Percentiles rank a stretch among this genome's conserved stretches.
Conservation (phyloP, 2,113 vertebrate species). For the Rhea pennata region DNA sequence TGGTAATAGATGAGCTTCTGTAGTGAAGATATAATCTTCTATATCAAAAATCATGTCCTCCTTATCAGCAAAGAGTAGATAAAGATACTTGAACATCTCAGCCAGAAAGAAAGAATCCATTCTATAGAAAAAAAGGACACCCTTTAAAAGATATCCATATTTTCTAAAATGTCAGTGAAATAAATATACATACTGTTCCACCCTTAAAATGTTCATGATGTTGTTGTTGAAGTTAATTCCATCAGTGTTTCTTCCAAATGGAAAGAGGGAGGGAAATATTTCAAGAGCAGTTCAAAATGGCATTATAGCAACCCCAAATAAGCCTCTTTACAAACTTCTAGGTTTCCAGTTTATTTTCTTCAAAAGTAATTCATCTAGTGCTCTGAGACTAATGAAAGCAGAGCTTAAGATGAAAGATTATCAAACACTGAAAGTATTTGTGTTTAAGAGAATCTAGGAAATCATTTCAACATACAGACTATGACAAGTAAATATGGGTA, state of each 20-base stretch:
- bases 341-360: neutral
- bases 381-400: neutral
- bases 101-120: slow-evolving; percentile 99
- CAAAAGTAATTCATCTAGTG: neutral
- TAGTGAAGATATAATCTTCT: slow-evolving; percentile 97
- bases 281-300: neutral
- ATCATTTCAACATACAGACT: neutral
- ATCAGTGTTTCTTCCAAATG: neutral
- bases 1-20: slow-evolving; percentile 97
- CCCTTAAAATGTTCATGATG: neutral
- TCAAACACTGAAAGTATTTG: neutral
- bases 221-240: neutral
- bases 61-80: slow-evolving; percentile 92
- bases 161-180: neutral
- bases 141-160: neutral
- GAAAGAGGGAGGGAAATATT: slow-evolving; percentile 3
- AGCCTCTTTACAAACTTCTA: neutral
- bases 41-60: slow-evolving; percentile 94
- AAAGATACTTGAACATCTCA: slow-evolving; percentile 99
- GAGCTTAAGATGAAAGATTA: neutral
- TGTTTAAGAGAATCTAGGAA: neutral
- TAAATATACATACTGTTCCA: neutral
- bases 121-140: slow-evolving; percentile 65
- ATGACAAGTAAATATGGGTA: neutral
- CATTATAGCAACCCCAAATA: neutral